These are phyloP conservation scores for Danaus chrysippus DNA, from an alignment of 2,888 invertebrate species.

Conservation along the genomic window DNA sequence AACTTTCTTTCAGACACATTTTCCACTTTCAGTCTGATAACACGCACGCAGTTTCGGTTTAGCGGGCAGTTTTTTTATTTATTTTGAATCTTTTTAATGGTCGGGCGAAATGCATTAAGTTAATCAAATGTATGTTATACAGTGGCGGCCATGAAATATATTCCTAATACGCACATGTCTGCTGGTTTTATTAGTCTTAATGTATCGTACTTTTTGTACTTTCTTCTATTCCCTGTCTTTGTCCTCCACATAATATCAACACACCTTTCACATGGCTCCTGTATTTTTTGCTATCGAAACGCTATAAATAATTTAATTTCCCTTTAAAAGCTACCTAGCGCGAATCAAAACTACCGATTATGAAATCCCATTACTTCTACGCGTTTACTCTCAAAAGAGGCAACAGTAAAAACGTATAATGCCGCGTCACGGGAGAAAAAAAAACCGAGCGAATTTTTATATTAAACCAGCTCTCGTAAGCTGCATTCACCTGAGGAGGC, in stretches of 20 bases:
- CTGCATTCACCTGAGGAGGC: slow-evolving; percentile 74
- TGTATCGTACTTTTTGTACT: neutral
- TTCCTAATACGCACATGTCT: no score
- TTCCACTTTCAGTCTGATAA: no score
- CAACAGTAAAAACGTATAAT: slow-evolving; percentile 69
- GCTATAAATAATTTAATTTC: slow-evolving; percentile 54
- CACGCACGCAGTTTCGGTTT: no score
- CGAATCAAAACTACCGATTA: slow-evolving; percentile 59
- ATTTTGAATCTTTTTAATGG: no score
- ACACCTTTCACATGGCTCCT: slow-evolving; percentile 33
- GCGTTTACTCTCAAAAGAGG: slow-evolving; percentile 71
- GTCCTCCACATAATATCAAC: slow-evolving; percentile 13
- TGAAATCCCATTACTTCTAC: slow-evolving; percentile 71
- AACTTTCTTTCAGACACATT: no score
- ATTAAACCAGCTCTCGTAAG: slow-evolving; percentile 69
- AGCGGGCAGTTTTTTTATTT: no score
- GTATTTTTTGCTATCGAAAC: slow-evolving; percentile 43
- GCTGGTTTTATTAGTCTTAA: no score
- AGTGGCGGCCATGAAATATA: no score
- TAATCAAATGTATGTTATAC: no score
- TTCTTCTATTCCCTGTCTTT: slow-evolving; percentile 6
- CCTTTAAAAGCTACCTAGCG: slow-evolving; percentile 46
- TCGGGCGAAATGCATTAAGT: no score
- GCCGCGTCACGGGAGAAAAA: slow-evolving; percentile 52
- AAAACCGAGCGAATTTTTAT: slow-evolving; percentile 69